phyloP scores from a whole-genome alignment of 2,888 invertebrate genomes.

The Gryllus longicercus region DNA sequence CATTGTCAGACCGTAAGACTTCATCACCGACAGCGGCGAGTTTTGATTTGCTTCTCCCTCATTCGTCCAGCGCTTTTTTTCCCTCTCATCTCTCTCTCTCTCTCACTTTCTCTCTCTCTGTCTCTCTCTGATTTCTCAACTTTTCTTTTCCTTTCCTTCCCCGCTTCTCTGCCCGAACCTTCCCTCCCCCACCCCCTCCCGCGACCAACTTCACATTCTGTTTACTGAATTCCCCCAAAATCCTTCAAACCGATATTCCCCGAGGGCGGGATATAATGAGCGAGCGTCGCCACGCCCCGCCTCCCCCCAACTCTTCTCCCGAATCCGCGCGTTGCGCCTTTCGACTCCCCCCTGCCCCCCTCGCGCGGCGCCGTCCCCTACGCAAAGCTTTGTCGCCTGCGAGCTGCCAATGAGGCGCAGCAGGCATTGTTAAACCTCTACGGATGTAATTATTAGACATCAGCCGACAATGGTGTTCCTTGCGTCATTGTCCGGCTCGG shows the following conservation, averaged over 20 bases:
- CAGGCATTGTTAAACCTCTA: not conserved
- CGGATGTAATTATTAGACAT: slow-evolving; percentile 17
- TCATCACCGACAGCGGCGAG: not conserved
- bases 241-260: slow-evolving; percentile 17
- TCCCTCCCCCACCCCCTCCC: not conserved
- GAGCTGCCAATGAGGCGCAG: not conserved
- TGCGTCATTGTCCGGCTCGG: not conserved
- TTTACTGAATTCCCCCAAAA: slow-evolving; percentile 11
- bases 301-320: not conserved
- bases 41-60: no score
- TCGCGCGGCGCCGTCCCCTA: not conserved
- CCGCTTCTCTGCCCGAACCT: not conserved
- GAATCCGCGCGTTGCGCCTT: not conserved
- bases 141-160: no score
- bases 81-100: no score
- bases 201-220: not conserved
- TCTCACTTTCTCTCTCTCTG: no score
- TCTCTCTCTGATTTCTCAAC: no score
- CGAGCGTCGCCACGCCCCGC: not conserved
- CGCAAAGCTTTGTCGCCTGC: not conserved
- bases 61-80: no score
- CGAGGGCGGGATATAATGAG: slow-evolving; percentile 6
- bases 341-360: not conserved
- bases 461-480: slow-evolving; percentile 8
- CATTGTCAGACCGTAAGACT: not conserved